These are phyloP conservation scores for Ypsolopha sequella DNA, from an alignment of 2,888 invertebrate species.

Conservation along the genomic window DNA sequence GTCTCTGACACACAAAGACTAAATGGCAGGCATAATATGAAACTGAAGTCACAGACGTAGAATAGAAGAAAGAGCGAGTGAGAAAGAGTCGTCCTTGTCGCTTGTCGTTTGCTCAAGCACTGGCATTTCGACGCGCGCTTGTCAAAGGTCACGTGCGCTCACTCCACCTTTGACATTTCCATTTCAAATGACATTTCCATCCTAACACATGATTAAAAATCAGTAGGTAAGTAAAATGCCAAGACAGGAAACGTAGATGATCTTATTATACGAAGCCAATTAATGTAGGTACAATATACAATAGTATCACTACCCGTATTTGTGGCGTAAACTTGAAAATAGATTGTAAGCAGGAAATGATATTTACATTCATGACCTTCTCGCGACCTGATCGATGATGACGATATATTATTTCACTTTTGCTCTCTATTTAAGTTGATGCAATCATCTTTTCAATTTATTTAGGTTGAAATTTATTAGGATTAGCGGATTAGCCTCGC, in stretches of 20 bases:
- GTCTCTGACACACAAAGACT: conserved; percentile 40
- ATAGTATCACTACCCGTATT: too few relatives aligned
- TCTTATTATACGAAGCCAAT: too few relatives aligned
- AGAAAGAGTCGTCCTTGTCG: conserved; percentile 68
- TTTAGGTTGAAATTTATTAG: background rate
- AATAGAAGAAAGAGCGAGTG: conserved; percentile 20
- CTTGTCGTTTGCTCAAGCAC: conserved; percentile 64
- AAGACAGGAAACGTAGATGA: background rate
- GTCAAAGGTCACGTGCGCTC: conserved; percentile 66
- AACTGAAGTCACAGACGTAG: conserved; percentile 40
- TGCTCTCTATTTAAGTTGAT: too few relatives aligned
- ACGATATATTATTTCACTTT: too few relatives aligned
- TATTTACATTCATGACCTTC: too few relatives aligned
- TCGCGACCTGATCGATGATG: too few relatives aligned
- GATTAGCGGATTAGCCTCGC: too few relatives aligned
- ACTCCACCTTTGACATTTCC: conserved; percentile 59
- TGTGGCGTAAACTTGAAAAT: too few relatives aligned
- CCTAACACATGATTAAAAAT: conserved; percentile 28
- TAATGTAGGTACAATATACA: too few relatives aligned
- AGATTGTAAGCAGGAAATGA: too few relatives aligned
- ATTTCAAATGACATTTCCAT: conserved; percentile 47
- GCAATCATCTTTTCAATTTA: too few relatives aligned
- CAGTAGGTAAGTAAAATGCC: conserved; percentile 15
- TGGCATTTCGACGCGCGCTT: conserved; percentile 51
- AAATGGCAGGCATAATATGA: conserved; percentile 61